phyloP scores from a whole-genome alignment of 2,797 vertebrate species.

The Myotis planiceps region DNA sequence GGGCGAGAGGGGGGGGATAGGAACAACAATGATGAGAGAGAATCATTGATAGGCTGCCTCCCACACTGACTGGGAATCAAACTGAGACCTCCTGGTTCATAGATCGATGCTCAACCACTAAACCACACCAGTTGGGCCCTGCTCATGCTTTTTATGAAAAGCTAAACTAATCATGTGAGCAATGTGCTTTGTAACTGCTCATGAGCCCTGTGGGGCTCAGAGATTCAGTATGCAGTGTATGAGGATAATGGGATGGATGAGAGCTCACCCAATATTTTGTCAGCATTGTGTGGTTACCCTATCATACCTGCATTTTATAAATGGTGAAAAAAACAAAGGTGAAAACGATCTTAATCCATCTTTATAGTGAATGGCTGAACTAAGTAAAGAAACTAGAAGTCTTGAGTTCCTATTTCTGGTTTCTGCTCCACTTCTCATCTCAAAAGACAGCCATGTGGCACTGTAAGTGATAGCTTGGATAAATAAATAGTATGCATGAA shows the following conservation, averaged over 20 bases:
- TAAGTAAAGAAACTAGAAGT: neutral
- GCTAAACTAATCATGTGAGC: neutral
- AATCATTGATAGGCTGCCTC: no score
- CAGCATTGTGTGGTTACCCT: neutral
- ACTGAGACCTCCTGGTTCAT: no score
- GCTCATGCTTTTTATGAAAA: neutral
- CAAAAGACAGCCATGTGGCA: neutral
- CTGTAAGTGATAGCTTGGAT: neutral
- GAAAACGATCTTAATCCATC: neutral
- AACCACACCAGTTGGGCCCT: neutral
- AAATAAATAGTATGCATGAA: slow-evolving; percentile 33
- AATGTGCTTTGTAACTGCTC: rapidly evolving
- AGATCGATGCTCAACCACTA: no score
- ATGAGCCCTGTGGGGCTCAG: neutral
- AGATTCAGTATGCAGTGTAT: neutral
- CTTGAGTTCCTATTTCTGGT: neutral
- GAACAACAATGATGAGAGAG: no score
- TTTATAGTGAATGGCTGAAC: neutral
- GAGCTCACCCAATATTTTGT: neutral
- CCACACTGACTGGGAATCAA: no score
- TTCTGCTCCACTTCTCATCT: neutral
- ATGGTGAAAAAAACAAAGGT: neutral
- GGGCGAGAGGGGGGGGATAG: no score
- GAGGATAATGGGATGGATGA: neutral
- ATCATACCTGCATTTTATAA: neutral